phyloP scores from a whole-genome alignment of 2,113 vertebrate species.

The Microtus montanus region DNA sequence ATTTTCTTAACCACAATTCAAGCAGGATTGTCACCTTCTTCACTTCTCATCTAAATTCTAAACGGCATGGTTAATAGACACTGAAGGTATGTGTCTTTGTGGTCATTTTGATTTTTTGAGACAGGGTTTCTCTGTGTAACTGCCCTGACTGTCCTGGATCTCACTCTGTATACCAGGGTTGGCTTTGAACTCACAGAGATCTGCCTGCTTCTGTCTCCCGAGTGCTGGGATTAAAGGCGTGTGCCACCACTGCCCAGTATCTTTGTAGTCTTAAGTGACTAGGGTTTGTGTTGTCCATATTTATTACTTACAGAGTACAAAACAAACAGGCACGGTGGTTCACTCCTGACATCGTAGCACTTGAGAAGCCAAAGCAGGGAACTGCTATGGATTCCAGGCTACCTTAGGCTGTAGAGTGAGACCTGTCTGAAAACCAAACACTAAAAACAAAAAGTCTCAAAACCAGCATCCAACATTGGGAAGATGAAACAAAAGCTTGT shows the following conservation, averaged over 20 bases:
- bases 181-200: too few relatives aligned
- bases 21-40: constrained; percentile 19
- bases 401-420: background rate
- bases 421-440: background rate
- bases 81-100: constrained; percentile 7
- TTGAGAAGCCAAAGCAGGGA: background rate
- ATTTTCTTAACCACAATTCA: constrained; percentile 13
- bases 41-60: constrained; percentile 26
- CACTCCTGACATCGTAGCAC: background rate
- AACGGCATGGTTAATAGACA: constrained; percentile 23
- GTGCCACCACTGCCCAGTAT: background rate
- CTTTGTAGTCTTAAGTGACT: constrained; percentile 10
- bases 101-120: background rate
- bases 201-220: too few relatives aligned
- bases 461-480: background rate
- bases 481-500: background rate
- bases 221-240: too few relatives aligned
- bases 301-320: constrained; percentile 40
- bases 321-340: background rate
- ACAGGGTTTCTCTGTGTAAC: too few relatives aligned
- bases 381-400: background rate
- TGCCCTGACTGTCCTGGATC: too few relatives aligned
- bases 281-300: background rate
- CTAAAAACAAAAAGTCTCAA: background rate
- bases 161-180: too few relatives aligned